A percentile compares a stretch with the other conserved stretches of the same genome.
These are phyloP conservation scores for Eilema sororculum DNA, from an alignment of 2,888 invertebrate species.

Conservation along the genomic window DNA sequence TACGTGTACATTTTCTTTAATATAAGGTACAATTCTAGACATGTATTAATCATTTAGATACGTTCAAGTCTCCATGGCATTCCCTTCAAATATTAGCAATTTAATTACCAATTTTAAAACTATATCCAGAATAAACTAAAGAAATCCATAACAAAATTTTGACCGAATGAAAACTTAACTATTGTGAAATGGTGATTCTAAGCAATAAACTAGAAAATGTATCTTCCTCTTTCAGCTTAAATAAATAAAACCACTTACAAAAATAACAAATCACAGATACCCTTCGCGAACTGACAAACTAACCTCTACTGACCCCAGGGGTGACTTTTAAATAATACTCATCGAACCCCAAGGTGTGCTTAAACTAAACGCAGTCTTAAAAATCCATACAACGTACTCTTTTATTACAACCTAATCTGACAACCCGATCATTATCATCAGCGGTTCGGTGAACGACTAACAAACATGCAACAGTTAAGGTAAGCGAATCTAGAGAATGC, in stretches of 20 bases:
- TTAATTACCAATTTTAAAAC: slow-evolving; percentile 20
- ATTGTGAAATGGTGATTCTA: slow-evolving; percentile 4
- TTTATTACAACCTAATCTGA: slow-evolving; percentile 72
- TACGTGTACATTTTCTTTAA: slow-evolving; percentile 56
- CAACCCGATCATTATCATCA: slow-evolving; percentile 51
- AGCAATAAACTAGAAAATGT: slow-evolving; percentile 32
- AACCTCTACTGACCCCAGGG: slow-evolving; percentile 46
- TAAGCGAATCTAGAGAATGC: slow-evolving; percentile 58
- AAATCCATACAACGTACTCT: slow-evolving; percentile 72
- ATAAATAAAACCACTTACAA: slow-evolving; percentile 77
- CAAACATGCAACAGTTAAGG: slow-evolving; percentile 72
- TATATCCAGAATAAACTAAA: slow-evolving; percentile 24
- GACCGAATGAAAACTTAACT: slow-evolving; percentile 34
- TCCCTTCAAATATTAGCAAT: slow-evolving; percentile 38
- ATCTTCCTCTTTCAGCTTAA: slow-evolving; percentile 59
- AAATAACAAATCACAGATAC: slow-evolving; percentile 84
- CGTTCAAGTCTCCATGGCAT: slow-evolving; percentile 28
- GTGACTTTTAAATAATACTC: slow-evolving; percentile 49
- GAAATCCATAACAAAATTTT: slow-evolving; percentile 25
- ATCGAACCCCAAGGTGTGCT: slow-evolving; percentile 55
- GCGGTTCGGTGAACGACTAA: slow-evolving; percentile 51
- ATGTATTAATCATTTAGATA: slow-evolving; percentile 38
- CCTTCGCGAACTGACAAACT: slow-evolving; percentile 71
- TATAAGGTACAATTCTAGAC: slow-evolving; percentile 54
- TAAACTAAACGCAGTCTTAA: slow-evolving; percentile 83